Evolutionary conservation across 2,113 vertebrate species (phyloP), one percentile per base, ranked within the genome.

Genomic region (Perca fluviatilis): DNA sequence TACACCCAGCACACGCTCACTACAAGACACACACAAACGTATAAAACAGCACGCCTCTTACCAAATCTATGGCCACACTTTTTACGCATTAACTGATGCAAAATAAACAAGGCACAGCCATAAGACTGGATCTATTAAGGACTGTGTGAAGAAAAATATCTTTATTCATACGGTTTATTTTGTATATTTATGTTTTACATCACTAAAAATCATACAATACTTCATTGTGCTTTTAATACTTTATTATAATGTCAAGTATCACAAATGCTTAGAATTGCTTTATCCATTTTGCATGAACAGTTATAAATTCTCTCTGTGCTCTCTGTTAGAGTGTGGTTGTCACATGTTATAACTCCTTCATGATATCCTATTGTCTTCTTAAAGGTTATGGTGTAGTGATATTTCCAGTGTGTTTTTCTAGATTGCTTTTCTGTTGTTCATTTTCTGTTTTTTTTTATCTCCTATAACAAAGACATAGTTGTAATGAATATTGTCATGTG

Each of bases 1-100:
- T 6, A 96, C 94, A 12, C 96, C 96, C 86, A 96, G 93, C 27
- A 96, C 95, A 3, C 71, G 92, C 50, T 92, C 86, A 81, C 96
- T 96, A 6, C 36, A 0, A 57, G 27, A 88, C 33, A 87, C 36
- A 69, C 18, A 66, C 43, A 80, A 18, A 62, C 3, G 21, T 30
- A 5, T 50, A 46, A 50, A n/a, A 54, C 11, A 13, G 60, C 77
- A 69, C 30, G 63, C 7, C 5, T 46, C 30, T 54, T 21, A 33
- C 13, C 50, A 53, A 9, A 69, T 36, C 25, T 47, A 19, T 0
- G 21, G 40, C 11, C 43, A 60, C 43, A 47, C 10, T 8, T 36
- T 12, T 23, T 50, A 69, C 2, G 1, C 25, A 73, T 69, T 40
- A 47, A 56, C 23, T 78, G 33, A 61, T 0, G 23, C 4, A 2